Evolutionary conservation across 2,888 invertebrate species (phyloP).

Genomic region (Reticulitermes lucifugus): DNA sequence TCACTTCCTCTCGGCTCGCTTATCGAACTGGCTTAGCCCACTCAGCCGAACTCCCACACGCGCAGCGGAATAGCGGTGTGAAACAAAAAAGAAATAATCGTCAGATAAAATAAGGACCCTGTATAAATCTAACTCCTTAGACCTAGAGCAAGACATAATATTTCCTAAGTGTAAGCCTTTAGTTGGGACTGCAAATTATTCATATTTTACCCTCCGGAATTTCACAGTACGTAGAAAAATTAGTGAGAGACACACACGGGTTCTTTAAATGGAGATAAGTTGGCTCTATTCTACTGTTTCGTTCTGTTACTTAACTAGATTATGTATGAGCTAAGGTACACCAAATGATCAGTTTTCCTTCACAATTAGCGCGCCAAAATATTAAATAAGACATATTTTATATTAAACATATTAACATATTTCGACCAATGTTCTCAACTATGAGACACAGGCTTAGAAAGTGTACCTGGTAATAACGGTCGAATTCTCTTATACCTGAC

Average conservation of each 20-base stretch:
- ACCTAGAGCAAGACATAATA: background rate
- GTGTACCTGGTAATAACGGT: no score
- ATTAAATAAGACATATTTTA: background rate
- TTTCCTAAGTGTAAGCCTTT: background rate
- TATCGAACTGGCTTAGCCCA: no score
- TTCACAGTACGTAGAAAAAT: background rate
- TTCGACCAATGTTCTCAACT: background rate
- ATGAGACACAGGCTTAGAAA: no score
- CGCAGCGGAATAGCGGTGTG: no score
- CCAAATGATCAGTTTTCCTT: conserved; percentile 18
- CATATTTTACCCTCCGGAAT: background rate
- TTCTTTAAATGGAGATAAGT: background rate
- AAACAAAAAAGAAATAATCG: no score
- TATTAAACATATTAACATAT: background rate
- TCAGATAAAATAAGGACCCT: no score
- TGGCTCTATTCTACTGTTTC: conserved; percentile 21
- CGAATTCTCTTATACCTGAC: no score
- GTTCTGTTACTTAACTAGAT: conserved; percentile 23
- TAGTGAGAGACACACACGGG: background rate
- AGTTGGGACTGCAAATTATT: background rate
- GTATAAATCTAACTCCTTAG: background rate
- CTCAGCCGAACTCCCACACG: no score
- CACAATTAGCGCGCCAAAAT: conserved; percentile 11
- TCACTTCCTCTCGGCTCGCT: no score
- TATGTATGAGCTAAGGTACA: conserved; percentile 38